Evolutionary conservation across 2,888 invertebrate species (phyloP), one percentile per base, ranked within the genome.

Genomic region (Isotomurus palustris): DNA sequence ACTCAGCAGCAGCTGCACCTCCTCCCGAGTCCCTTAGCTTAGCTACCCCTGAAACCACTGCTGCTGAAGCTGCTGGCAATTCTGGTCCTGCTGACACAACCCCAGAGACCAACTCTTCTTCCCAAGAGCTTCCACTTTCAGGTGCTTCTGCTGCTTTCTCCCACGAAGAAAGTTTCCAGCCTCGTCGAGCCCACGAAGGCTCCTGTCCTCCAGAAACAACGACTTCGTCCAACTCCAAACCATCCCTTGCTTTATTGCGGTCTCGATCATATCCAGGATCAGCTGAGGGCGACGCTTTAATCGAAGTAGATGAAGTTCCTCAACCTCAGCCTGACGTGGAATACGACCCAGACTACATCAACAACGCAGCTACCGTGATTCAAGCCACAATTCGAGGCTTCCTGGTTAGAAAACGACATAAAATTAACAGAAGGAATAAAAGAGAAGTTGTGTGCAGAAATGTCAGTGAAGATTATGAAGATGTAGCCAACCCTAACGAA

Each of bases 291-390:
- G 57, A 52, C 25, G 25, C 27, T 10, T 17, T 17, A 4, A 44
- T 41, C 27, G 50, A 48, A 10, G 50, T n/a, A 17, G 43, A 43
- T 14, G 32, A 25, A 17, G 40, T 32, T 36, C 36, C 29, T 14
- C 45, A 40, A 14, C 10, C 10, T 6, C 8, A n/a, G n/a, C n/a
- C n/a, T n/a, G n/a, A n/a, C n/a, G 38, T 60, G 24, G 65, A 65
- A 14, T 55, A 61, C 35, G 68, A 65, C 36, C 62, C 63, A 3
- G 60, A 56, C 6, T 64, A 63, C 21, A 38, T 65, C 4, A 60
- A 65, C 35, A 62, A 58, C 25, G 68, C 68, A 6, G 66, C 68
- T 2, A 66, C 63, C 10, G 59, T 54, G 49, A 68, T 68, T 40
- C 61, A 62, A 44, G 62, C 63, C 2, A 64, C 65, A 22, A 62